phyloP scores from a whole-genome alignment of 2,113 vertebrate species.

The Mesoclemmys tuberculata region DNA sequence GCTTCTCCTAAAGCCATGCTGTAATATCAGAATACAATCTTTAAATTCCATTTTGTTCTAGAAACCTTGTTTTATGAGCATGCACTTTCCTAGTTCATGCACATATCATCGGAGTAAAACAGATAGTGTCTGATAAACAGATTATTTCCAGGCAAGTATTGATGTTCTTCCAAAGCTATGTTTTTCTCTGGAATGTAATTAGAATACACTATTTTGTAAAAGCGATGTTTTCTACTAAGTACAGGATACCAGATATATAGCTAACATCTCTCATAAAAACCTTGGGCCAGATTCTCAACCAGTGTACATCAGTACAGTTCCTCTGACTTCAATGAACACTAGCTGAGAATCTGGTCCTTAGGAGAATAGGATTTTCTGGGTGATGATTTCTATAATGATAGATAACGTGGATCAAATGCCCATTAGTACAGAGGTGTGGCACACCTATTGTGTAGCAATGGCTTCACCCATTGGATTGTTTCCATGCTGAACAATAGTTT shows the following conservation, averaged over 20 bases:
- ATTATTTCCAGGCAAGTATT: background rate
- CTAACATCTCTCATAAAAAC: background rate
- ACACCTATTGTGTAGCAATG: background rate
- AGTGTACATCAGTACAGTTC: background rate
- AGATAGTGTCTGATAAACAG: background rate
- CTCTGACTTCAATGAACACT: background rate
- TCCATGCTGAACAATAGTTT: background rate
- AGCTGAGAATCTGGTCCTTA: background rate
- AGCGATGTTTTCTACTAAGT: background rate
- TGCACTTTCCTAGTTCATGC: background rate
- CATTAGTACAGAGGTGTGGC: background rate
- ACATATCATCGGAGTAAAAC: background rate
- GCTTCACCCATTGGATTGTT: background rate
- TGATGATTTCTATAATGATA: background rate
- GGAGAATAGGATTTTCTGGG: background rate
- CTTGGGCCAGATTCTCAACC: background rate
- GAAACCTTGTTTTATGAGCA: conserved; percentile 26
- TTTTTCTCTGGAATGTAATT: background rate
- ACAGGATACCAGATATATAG: background rate
- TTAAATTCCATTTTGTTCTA: conserved; percentile 27
- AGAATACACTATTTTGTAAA: background rate
- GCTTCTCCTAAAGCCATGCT: background rate
- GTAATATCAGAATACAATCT: conserved; percentile 5
- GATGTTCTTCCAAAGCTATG: background rate
- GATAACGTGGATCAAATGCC: too few relatives aligned